Percentiles rank a stretch among this genome's conserved stretches.
Evolutionary conservation across 2,113 vertebrate species (phyloP).

Genomic region (Bos javanicus): DNA sequence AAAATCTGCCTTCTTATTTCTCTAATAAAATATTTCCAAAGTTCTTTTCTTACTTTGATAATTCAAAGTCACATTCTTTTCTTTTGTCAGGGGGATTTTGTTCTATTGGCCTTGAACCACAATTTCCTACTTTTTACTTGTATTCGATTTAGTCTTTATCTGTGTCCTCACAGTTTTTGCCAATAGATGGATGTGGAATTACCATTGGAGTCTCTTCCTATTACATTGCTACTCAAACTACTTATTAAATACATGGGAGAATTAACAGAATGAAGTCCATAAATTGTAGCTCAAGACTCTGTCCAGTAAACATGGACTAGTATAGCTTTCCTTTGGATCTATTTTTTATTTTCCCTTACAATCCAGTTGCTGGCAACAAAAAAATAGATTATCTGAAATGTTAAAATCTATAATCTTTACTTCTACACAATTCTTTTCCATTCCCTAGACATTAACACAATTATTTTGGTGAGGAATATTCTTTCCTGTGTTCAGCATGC

Average conservation of each 20-base stretch:
- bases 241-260: neutral
- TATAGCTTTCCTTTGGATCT: neutral
- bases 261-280: neutral
- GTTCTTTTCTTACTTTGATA: neutral
- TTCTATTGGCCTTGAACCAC: neutral
- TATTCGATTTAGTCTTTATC: accelerated
- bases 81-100: neutral
- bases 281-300: neutral
- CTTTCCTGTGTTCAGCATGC: neutral
- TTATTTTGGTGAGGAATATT: neutral
- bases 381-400: neutral
- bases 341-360: neutral
- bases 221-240: neutral
- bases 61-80: neutral
- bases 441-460: neutral
- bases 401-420: neutral
- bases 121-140: neutral
- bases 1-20: neutral
- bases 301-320: neutral
- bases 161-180: neutral
- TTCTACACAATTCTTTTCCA: neutral
- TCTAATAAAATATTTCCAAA: neutral
- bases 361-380: neutral
- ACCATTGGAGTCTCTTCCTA: neutral
- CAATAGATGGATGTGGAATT: neutral